Evolutionary conservation across 1,140 invertebrate genomes (phyloP), one percentile per base, ranked within the genome.

Genomic region (Drosophila quadrilineata): DNA sequence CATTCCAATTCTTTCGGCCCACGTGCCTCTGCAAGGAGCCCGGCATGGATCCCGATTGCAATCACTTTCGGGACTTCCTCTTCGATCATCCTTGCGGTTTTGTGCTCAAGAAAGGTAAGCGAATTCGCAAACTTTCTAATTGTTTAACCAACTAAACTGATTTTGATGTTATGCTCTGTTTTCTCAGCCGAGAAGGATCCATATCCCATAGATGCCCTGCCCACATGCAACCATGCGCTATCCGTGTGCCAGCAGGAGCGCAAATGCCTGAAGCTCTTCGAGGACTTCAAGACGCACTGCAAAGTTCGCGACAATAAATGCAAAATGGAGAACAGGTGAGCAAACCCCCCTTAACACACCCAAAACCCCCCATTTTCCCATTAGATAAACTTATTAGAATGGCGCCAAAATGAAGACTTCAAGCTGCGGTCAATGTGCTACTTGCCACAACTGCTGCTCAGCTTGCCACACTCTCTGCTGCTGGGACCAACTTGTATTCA

Each of bases 1-100:
- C 95, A 41, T 97, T 97, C 90, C 94, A 95, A 69, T 97, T 96
- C 92, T 97, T 97, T 92, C 94, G 94, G 85, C 96, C 96, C 71
- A 97, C 96, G 68, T 97, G 96, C 90, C 93, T 97, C 74, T 97
- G 96, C 91, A 93, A 94, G 62, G 96, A 97, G 82, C 96, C 95
- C 5, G 94, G 94, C 89, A 93, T 96, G 71, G 96, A 97, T 91
- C 96, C 95, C 60, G 95, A 96, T 77, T 97, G 96, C 90, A 97
- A 96, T 91, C 95, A 94, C 75, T 97, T 97, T 91, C 93, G 95
- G 82, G 95, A 97, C 91, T 97, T 96, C 88, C 92, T 97, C 45
- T 97, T 97, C 89, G 96, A 97, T 91, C 96, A 97, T 92, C 96
- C 96, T 12, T 97, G 96, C 91, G 94, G 95, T 71, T 95, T 95